Conservation (phyloP, 2,797 vertebrate species). For the Urophycis tenuis region DNA sequence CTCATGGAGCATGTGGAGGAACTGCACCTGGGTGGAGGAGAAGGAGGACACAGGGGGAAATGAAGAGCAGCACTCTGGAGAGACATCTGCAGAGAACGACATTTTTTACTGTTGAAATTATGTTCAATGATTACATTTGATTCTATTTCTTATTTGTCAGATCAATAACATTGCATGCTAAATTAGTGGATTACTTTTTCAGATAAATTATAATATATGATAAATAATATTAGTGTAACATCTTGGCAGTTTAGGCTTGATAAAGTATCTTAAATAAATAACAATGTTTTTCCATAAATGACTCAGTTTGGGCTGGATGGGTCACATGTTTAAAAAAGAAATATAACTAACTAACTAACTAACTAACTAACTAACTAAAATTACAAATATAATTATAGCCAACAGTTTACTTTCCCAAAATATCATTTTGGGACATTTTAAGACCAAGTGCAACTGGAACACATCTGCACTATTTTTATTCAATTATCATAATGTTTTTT, state of each 20-base stretch:
- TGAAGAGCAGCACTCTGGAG: not conserved
- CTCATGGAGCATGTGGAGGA: slow-evolving; percentile 92
- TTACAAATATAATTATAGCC: too few relatives aligned
- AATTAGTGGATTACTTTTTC: too few relatives aligned
- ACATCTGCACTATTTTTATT: too few relatives aligned
- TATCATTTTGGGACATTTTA: too few relatives aligned
- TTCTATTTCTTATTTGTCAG: not conserved
- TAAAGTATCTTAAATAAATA: not conserved
- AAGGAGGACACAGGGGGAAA: not conserved
- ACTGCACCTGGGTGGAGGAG: slow-evolving; percentile 75
- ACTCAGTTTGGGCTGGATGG: too few relatives aligned
- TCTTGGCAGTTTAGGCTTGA: not conserved
- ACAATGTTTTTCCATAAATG: not conserved
- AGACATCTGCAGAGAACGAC: not conserved
- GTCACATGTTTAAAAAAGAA: too few relatives aligned
- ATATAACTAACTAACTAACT: too few relatives aligned
- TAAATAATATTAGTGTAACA: not conserved
- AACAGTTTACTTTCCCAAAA: too few relatives aligned
- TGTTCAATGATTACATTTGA: not conserved
- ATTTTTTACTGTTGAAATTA: not conserved
- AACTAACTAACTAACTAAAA: too few relatives aligned
- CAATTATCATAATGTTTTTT: not conserved
- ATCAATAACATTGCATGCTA: not conserved
- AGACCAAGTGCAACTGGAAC: too few relatives aligned
- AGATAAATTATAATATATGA: not conserved